Evolutionary conservation across 2,113 vertebrate genomes (phyloP), one percentile per base, ranked within the genome.

Genomic region (Pollimyrus isidori): DNA sequence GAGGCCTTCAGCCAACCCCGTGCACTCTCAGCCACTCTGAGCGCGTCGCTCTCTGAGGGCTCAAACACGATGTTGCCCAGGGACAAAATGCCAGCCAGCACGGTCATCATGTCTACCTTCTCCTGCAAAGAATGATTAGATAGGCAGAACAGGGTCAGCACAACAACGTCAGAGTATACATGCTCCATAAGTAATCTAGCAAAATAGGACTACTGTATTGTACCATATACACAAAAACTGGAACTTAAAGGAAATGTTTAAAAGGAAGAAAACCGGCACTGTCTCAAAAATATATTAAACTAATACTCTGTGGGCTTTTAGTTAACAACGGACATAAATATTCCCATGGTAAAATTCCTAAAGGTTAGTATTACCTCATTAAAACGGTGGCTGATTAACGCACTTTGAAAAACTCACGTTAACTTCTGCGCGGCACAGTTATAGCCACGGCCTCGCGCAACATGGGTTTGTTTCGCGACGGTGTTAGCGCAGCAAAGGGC

Each of bases 81-180:
- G 87, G 96, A 96, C 88, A 96, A 91, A 56, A 96, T 94, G 35
- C 96, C 96, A 15, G 95, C 94, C 48, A 96, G 92, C 88, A 96
- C 94, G 10, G 95, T 92, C 91, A 95, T 93, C 95, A 96, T 93
- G 91, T 96, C 95, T 58, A 96, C 94, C 91, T 96, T 95, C 80
- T 96, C 96, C 96, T 96, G 76, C 83, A 93, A 89, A n/a, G 23
- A 83, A 21, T 58, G 17, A 89, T 23, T 2, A 85, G 9, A 19
- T 42, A 21, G 35, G 73, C 0, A 48, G 86, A 30, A 52, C 11
- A 21, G 62, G 53, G 1, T 87, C 21, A 88, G 48, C 42, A 49
- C 19, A 15, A 15, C 7, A 46, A 21, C 17, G 19, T 11, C 17
- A 69, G 62, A 69, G 30, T 30, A 30, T 30, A 13, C n/a, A n/a